Conservation (phyloP, 2,888 invertebrate species). For the Byasa hedistus region DNA sequence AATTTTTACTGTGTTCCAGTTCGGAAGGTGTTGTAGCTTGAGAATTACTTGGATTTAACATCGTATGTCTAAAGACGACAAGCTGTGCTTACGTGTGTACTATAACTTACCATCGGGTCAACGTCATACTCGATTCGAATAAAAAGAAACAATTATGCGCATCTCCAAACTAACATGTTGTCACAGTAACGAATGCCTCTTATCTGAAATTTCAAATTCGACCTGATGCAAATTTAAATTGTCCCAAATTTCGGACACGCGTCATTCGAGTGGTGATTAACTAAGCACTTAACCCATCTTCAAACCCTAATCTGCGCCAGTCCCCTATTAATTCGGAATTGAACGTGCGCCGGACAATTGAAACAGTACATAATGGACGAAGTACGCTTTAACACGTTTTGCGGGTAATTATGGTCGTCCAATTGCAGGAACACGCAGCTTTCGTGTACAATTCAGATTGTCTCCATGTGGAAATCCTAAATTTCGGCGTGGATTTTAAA, state of each 20-base stretch:
- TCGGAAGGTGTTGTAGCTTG: too few relatives aligned
- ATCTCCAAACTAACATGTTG: too few relatives aligned
- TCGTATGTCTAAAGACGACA: too few relatives aligned
- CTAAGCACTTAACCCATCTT: conserved; percentile 55
- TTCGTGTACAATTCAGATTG: conserved; percentile 52
- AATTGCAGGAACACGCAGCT: conserved; percentile 50
- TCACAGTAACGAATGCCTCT: conserved; percentile 8
- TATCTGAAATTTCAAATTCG: conserved; percentile 36
- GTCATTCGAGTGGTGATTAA: conserved; percentile 60
- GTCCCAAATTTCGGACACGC: conserved; percentile 45
- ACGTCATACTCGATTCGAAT: too few relatives aligned
- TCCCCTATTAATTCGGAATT: conserved; percentile 64
- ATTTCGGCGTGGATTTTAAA: conserved; percentile 40
- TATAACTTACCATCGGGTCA: too few relatives aligned
- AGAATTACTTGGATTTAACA: too few relatives aligned
- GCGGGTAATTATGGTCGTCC: conserved; percentile 63
- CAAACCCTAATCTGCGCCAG: conserved; percentile 53
- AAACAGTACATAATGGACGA: conserved; percentile 54
- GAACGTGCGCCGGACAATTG: conserved; percentile 63
- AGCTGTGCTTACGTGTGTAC: too few relatives aligned
- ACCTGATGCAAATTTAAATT: conserved; percentile 44
- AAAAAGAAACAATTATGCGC: too few relatives aligned
- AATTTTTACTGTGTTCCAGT: too few relatives aligned
- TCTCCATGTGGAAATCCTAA: conserved; percentile 40
- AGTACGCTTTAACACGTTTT: conserved; percentile 63